Evolutionary conservation across 2,113 vertebrate species (phyloP).

Genomic region (Caranx ignobilis): DNA sequence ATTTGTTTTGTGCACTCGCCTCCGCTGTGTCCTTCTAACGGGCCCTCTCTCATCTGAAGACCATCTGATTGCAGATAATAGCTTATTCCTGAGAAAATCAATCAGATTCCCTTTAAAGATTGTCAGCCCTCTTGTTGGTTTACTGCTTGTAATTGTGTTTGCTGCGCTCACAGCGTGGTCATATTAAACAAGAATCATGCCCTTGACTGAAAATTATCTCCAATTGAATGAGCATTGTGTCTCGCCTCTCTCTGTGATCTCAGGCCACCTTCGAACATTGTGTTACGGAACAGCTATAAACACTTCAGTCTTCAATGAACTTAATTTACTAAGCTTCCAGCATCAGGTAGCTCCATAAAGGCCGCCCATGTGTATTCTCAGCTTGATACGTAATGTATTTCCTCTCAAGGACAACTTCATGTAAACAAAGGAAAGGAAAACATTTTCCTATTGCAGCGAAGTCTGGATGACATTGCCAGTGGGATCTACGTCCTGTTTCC

Average conservation of each 20-base stretch:
- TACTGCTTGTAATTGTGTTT: conserved; percentile 56
- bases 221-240: no score
- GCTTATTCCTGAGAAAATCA: conserved; percentile 70
- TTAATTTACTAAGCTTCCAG: conserved; percentile 50
- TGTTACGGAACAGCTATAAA: no score
- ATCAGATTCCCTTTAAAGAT: conserved; percentile 73
- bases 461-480: conserved; percentile 8
- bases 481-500: conserved; percentile 35
- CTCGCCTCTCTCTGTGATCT: no score
- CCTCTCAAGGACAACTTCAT: conserved; percentile 41
- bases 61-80: conserved; percentile 72
- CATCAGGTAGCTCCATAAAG: conserved; percentile 45
- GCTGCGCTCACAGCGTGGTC: conserved; percentile 38
- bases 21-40: conserved; percentile 41
- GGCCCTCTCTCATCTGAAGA: conserved; percentile 51
- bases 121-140: conserved; percentile 32
- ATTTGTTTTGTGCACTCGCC: conserved; percentile 32
- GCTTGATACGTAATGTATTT: conserved; percentile 29
- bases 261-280: no score
- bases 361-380: conserved; percentile 24
- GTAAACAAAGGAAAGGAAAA: conserved; percentile 8
- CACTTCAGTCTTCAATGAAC: not conserved
- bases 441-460: conserved; percentile 17
- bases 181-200: conserved; percentile 46
- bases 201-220: conserved; percentile 25